Percentiles rank a stretch among this genome's conserved stretches.
These are phyloP conservation scores for Pelecanoides urinatrix DNA, from an alignment of 2,113 vertebrate species.

Conservation along the genomic window DNA sequence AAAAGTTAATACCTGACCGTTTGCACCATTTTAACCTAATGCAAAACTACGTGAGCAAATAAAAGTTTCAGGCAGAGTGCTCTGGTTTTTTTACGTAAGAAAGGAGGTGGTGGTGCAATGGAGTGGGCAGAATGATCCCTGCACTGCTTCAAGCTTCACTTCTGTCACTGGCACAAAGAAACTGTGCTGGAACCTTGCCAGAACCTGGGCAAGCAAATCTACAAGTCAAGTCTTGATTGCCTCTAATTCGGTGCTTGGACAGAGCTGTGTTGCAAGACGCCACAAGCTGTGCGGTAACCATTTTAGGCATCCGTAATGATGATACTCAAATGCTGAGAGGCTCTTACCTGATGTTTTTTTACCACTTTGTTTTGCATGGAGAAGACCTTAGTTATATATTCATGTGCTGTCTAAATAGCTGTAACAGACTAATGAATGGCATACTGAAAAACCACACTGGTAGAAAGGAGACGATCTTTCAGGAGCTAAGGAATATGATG, in stretches of 20 bases:
- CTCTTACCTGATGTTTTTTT: background rate
- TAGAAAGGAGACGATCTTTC: background rate
- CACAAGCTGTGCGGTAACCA: rapidly evolving
- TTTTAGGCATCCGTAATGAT: rapidly evolving
- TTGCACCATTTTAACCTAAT: background rate
- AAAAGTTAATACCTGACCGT: background rate
- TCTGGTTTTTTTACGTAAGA: background rate
- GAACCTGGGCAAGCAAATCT: background rate
- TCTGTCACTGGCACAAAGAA: background rate
- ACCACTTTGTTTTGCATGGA: background rate
- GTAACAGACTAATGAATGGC: background rate
- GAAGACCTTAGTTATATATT: background rate
- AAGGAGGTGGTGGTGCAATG: background rate
- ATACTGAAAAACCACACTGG: rapidly evolving
- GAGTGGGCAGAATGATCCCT: background rate
- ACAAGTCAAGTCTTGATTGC: background rate
- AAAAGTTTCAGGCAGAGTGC: background rate
- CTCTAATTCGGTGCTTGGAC: background rate
- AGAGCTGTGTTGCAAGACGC: background rate
- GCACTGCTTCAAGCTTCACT: background rate
- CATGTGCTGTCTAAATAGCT: background rate
- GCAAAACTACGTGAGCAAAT: background rate
- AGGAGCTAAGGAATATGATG: background rate
- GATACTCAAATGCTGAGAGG: background rate
- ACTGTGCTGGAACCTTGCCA: background rate